Base-by-base conservation (phyloP, 2,888 invertebrate species). In the Calliopum simillimum region DNA sequence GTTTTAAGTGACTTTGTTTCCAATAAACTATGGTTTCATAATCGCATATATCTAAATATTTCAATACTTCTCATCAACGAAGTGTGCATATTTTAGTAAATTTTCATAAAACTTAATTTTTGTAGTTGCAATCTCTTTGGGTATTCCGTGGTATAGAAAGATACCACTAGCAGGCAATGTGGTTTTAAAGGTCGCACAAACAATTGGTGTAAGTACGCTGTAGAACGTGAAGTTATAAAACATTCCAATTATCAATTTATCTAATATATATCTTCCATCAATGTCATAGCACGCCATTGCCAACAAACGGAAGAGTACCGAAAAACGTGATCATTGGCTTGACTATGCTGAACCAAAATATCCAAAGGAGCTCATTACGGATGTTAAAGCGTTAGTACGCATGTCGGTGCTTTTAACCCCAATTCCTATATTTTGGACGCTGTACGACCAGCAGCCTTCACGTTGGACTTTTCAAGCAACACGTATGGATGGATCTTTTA, bases 401-500 rank as follows among this genome's bases (percentile, higher is more conserved):
- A 91, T 97, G 3, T 86, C 97, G 23, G 88, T 92, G 68, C 87
- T 97, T 49, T 97, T 94, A 81, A 84, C 96, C 8, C 97, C 98
- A 0, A 84, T 97, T 58, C 97, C 97, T 0, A 87, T 98, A 33
- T 98, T 97, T 87, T 98, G 97, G 97, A 93, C 98, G 0, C 88
- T 98, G 6, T 94, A 93, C 84, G 98, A 98, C 86, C 98, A 84
- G 94, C 94, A 90, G 96, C 95, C 21, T 21, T 96, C 96, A 0
- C 89, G 94, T 72, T 97, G 97, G 97, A 95, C 96, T 0, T 92
- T 97, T 85, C 97, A 97, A 88, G 97, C 97, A 0, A 91, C 92
- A 13, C 89, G 92, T 75, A 97, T 98, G 97, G 88, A 93, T 78
- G 96, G 96, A 25, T 88, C 91, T 73, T 88, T 96, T 70, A 93